A percentile compares a stretch with the other conserved stretches of the same genome.
phyloP scores from a whole-genome alignment of 2,113 vertebrate species.

The Sebastes fasciatus region DNA sequence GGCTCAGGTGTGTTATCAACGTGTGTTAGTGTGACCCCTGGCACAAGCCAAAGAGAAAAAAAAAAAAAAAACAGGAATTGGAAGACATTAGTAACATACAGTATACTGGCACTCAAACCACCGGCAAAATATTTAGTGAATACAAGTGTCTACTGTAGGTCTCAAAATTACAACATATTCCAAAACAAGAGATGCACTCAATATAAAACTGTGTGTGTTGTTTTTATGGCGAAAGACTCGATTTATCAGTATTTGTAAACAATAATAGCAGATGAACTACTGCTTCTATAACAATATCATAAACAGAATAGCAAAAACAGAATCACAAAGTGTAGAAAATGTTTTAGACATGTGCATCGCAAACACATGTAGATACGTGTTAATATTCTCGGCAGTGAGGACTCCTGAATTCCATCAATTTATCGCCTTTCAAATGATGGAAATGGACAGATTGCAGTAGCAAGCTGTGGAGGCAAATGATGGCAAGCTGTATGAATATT shows the following conservation, averaged over 20 bases:
- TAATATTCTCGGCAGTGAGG: slow-evolving; percentile 41
- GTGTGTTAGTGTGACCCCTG: slow-evolving; percentile 33
- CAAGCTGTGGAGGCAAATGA: slow-evolving; percentile 57
- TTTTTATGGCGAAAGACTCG: background rate
- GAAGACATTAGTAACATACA: background rate
- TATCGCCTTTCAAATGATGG: slow-evolving; percentile 60
- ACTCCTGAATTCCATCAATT: slow-evolving; percentile 64
- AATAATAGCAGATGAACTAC: background rate
- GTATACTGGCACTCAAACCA: slow-evolving; percentile 2
- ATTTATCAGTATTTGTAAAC: background rate
- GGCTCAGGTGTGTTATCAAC: background rate
- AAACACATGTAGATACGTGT: background rate
- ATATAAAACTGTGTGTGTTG: background rate
- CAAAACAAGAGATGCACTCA: background rate
- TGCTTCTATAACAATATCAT: background rate
- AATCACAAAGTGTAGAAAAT: background rate
- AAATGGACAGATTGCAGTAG: slow-evolving; percentile 58
- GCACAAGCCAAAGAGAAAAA: background rate
- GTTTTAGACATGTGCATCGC: slow-evolving; percentile 3
- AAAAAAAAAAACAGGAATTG: slow-evolving; percentile 5
- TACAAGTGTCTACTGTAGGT: background rate
- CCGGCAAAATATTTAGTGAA: background rate
- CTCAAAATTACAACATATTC: background rate
- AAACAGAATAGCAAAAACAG: slow-evolving; percentile 1
- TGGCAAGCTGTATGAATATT: slow-evolving; percentile 35